Evolutionary conservation across 2,888 invertebrate genomes (phyloP).

Genomic region (Spodoptera exigua): DNA sequence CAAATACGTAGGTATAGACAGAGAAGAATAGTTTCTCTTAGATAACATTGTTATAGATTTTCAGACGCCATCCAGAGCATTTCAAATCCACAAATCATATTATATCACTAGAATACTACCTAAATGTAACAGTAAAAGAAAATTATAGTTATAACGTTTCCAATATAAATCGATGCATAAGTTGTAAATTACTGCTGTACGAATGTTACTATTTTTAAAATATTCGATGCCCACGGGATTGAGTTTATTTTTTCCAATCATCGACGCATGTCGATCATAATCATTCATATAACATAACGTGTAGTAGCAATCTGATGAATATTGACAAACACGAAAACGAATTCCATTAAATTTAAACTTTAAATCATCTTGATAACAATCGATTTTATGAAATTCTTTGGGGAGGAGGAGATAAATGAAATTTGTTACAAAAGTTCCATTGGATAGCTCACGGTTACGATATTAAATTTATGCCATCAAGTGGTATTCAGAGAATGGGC

Average conservation of each 20-base stretch:
- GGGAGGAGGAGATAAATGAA: constrained; percentile 83
- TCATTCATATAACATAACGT: constrained; percentile 24
- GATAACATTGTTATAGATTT: constrained; percentile 46
- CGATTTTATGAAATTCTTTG: constrained; percentile 84
- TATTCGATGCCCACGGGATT: constrained; percentile 20
- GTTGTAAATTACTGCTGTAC: constrained; percentile 28
- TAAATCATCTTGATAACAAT: constrained; percentile 84
- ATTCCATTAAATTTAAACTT: constrained; percentile 71
- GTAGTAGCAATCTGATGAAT: constrained; percentile 40
- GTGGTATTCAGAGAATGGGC: constrained; percentile 82
- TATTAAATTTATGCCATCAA: constrained; percentile 88
- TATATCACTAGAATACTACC: constrained; percentile 35
- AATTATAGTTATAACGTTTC: constrained; percentile 42
- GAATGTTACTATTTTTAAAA: constrained; percentile 26
- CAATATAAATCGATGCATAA: constrained; percentile 24
- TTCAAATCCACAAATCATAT: constrained; percentile 44
- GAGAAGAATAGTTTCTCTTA: constrained; percentile 37
- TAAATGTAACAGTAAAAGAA: constrained; percentile 22
- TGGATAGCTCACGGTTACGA: constrained; percentile 81
- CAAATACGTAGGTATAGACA: constrained; percentile 30
- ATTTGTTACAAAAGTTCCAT: constrained; percentile 87
- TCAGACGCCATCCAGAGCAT: constrained; percentile 38
- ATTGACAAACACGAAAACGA: constrained; percentile 63
- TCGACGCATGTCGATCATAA: constrained; percentile 35
- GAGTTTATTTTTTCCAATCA: constrained; percentile 26